A percentile compares a stretch with the other conserved stretches of the same genome.
Evolutionary conservation across 92 coral and sea anemone species (phyloP).

Genomic region (Palythoa grandis): DNA sequence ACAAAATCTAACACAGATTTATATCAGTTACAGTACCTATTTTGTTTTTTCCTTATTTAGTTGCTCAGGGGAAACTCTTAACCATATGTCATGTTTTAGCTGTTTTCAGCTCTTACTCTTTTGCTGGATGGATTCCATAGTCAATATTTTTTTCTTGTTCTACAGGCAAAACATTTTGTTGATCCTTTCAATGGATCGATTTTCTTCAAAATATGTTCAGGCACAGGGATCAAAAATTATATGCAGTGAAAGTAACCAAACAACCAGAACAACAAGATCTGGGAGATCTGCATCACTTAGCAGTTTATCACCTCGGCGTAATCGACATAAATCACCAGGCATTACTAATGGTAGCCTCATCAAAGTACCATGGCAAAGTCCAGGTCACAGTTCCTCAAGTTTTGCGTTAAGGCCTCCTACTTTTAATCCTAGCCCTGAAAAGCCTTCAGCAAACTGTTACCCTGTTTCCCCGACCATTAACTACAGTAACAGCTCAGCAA

Average conservation of each 20-base stretch:
- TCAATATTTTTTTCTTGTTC: background rate
- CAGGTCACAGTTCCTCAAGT: slow-evolving; percentile 13
- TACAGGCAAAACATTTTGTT: slow-evolving; percentile 4
- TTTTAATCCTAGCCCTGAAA: slow-evolving; percentile 50
- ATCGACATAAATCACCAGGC: slow-evolving; percentile 18
- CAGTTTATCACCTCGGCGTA: slow-evolving; percentile 31
- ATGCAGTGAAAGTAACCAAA: slow-evolving; percentile 16
- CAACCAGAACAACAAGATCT: slow-evolving; percentile 33
- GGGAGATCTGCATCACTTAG: background rate
- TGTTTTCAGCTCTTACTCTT: background rate
- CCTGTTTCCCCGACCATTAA: background rate
- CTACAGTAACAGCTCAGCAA: slow-evolving; percentile 1
- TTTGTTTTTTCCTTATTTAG: background rate
- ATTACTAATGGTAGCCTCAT: slow-evolving; percentile 33
- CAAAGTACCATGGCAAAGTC: slow-evolving; percentile 45
- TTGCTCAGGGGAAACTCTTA: background rate
- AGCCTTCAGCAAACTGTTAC: slow-evolving; percentile 11
- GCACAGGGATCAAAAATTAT: slow-evolving; percentile 37
- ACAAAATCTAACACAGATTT: background rate
- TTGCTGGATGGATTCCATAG: background rate
- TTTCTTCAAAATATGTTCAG: background rate
- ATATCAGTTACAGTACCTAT: background rate
- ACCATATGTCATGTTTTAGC: background rate
- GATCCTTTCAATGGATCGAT: slow-evolving; percentile 10
- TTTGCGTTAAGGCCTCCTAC: slow-evolving; percentile 27